Conservation (phyloP, 2,113 vertebrate genomes). For the Zapornia atra region DNA sequence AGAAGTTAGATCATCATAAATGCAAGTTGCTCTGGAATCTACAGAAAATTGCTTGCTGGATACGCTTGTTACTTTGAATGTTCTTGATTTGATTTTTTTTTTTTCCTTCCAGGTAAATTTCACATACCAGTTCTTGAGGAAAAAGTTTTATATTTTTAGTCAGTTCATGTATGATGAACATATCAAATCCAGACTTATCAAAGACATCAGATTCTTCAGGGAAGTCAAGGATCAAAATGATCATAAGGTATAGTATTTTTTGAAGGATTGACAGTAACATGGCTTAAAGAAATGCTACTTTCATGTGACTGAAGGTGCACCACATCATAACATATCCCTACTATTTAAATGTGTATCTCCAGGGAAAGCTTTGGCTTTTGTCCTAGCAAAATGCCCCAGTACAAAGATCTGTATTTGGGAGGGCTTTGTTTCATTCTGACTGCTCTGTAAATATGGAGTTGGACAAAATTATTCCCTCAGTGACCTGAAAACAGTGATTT, state of each 20-base stretch:
- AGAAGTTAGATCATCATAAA: neutral
- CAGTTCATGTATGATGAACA: slow-evolving; percentile 99
- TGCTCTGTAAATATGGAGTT: neutral
- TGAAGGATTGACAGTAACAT: neutral
- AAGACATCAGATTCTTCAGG: slow-evolving; percentile 97
- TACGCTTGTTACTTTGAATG: neutral
- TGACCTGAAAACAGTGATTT: neutral
- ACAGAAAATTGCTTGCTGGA: neutral
- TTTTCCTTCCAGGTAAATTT: slow-evolving; percentile 88
- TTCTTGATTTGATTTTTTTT: neutral
- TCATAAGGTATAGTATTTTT: slow-evolving; percentile 86
- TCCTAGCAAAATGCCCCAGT: neutral
- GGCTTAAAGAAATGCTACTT: neutral
- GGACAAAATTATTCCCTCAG: neutral
- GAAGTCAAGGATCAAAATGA: slow-evolving; percentile 98
- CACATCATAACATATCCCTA: neutral
- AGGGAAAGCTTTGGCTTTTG: neutral
- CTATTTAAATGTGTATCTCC: neutral
- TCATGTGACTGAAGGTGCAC: neutral
- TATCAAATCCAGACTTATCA: slow-evolving; percentile 98
- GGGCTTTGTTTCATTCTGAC: neutral
- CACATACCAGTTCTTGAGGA: slow-evolving; percentile 97
- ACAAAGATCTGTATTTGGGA: neutral
- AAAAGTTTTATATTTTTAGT: slow-evolving; percentile 99
- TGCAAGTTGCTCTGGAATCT: neutral